Conservation (phyloP, 30 jellyfish, hydroid and myxozoan genomes). For the Cassiopea xamachana region DNA sequence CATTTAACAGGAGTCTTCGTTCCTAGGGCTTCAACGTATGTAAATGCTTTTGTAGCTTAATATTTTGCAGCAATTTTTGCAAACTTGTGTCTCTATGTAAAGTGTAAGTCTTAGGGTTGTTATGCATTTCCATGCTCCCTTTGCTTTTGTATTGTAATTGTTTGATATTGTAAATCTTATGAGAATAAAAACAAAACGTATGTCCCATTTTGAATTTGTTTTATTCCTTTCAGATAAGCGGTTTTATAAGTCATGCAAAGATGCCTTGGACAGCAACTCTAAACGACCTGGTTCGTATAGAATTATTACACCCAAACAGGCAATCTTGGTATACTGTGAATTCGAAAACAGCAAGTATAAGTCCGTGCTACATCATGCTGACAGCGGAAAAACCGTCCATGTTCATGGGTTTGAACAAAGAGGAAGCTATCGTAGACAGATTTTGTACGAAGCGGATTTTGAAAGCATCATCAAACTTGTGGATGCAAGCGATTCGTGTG, state of each 20-base stretch:
- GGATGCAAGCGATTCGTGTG: conserved; percentile 25
- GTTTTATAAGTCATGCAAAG: conserved; percentile 13
- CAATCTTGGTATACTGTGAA: conserved; percentile 5
- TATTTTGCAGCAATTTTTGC: no score
- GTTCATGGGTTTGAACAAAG: conserved; percentile 11
- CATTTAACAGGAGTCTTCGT: no score
- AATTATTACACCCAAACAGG: conserved; percentile 7
- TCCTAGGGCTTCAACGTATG: no score
- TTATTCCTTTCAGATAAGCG: conserved; percentile 1
- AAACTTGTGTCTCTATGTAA: no score
- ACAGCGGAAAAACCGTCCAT: not conserved
- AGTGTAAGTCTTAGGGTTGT: no score
- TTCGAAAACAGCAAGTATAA: not conserved
- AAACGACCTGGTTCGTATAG: not conserved
- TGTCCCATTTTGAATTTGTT: not conserved
- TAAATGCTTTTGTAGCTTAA: no score
- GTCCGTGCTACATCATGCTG: conserved; percentile 5
- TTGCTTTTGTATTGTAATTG: no score
- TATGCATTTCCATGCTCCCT: no score
- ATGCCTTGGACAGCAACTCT: conserved; percentile 19
- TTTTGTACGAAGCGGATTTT: conserved; percentile 17
- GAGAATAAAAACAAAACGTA: not conserved
- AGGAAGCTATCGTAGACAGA: conserved; percentile 4
- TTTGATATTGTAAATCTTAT: not conserved
- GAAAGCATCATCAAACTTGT: conserved; percentile 16